Evolutionary conservation across 2,888 invertebrate genomes (phyloP), one percentile per base, ranked within the genome.

Genomic region (Acholoe squamosa): DNA sequence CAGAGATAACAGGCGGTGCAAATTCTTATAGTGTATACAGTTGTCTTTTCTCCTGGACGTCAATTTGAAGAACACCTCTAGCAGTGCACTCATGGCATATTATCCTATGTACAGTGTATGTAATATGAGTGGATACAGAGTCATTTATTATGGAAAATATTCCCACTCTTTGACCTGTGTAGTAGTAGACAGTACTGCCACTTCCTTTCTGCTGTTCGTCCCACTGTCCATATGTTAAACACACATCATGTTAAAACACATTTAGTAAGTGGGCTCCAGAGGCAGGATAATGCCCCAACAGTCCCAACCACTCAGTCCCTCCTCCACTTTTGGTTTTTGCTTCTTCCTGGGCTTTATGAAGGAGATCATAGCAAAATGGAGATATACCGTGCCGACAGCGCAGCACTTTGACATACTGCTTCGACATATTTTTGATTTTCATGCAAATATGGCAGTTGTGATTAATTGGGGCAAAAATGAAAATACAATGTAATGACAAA

Each of bases 371-470:
- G 71, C 61, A 61, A 61, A 61, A 43, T 12, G 7, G 61, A n/a
- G 61, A 22, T 71, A n/a, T 25, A 28, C 31, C 12, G 14, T 25
- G 71, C 71, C 71, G 71, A 25, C 71, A 71, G 14, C 19, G 71
- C 71, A 25, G 28, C 25, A 71, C n/a, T 51, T 86, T 52, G 86
- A 86, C 86, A 86, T 54, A 28, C 56, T 54, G 86, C 56, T 86
- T 86, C 52, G 52, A 86, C 43, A 10, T 28, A 54, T 10, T 86
- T 84, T 84, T 86, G 86, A 86, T 86, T 86, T 86, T 86, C 86
- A 33, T 86, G 86, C 86, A 86, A 56, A 86, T 86, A 86, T 86
- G 86, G 86, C 86, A 86, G 86, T 86, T 86, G 54, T 86, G 86
- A 86, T 56, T 80, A 80, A 14, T 80, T 80, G 80, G 33, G 43